Percentiles rank a stretch among this genome's conserved stretches.
These are phyloP conservation scores for Mungos mungo DNA, from an alignment of 2,113 vertebrate species.

Conservation along the genomic window DNA sequence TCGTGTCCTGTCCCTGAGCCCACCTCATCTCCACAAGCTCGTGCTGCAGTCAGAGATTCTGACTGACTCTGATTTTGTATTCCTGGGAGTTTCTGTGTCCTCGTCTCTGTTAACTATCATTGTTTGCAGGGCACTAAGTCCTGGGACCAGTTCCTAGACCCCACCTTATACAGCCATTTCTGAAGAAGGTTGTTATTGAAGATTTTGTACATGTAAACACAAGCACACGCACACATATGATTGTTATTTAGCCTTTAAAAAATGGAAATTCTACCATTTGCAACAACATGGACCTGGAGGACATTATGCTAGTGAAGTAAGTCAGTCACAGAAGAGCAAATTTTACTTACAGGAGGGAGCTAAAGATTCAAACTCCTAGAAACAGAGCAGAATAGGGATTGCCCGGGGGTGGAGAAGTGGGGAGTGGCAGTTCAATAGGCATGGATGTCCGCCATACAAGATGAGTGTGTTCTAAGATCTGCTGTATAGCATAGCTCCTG, in stretches of 20 bases:
- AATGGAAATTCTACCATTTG: neutral
- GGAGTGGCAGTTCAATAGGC: neutral
- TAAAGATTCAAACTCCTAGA: neutral
- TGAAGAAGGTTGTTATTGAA: neutral
- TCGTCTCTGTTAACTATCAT: neutral
- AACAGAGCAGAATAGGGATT: neutral
- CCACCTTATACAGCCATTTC: neutral
- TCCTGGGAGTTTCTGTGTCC: neutral
- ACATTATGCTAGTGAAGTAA: neutral
- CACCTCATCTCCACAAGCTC: neutral
- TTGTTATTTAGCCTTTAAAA: neutral
- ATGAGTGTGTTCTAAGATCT: neutral
- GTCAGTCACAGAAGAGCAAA: neutral
- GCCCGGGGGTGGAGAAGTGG: neutral
- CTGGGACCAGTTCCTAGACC: neutral
- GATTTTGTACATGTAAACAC: neutral
- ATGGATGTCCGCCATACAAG: neutral
- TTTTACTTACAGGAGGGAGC: neutral
- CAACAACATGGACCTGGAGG: neutral
- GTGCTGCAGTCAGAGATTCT: neutral
- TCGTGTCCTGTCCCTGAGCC: neutral
- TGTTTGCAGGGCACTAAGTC: neutral
- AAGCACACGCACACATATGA: no score
- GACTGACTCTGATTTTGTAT: neutral
- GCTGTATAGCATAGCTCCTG: neutral